Evolutionary conservation across 2,888 invertebrate genomes (phyloP), one percentile per base, ranked within the genome.

Genomic region (Acheta domesticus): DNA sequence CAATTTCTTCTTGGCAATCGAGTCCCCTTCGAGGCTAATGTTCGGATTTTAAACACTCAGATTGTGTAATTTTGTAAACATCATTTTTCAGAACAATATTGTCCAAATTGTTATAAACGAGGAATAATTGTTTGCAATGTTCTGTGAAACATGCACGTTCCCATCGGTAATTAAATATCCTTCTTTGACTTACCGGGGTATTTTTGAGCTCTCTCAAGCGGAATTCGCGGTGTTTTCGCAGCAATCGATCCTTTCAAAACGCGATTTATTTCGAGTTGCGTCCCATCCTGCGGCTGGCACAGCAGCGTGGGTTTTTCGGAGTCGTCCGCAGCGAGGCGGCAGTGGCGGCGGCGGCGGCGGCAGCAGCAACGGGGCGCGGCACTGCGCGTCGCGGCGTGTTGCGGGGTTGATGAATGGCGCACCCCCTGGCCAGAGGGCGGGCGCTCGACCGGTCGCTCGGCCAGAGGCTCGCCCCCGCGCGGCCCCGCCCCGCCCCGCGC

Each of bases 241-340:
- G 62, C 62, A 62, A 62, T 62, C 62, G 62, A 62, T 62, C 62
- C 62, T n/a, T 62, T 62, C 62, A 62, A 62, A 62, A 62, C n/a
- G n/a, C 62, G 62, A 62, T 62, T 62, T 62, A 62, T 62, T 62
- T 62, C 62, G 62, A 62, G 62, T 62, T 62, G 62, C 62, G 62
- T 62, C 62, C 62, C 62, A 62, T 62, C 62, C 62, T 62, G 62
- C 62, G 62, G 62, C 62, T 62, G 62, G 62, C 62, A 62, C 62
- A 62, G 62, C 62, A 16, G 16, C 62, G 62, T n/a, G 62, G 62
- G 36, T n/a, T 62, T 62, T 62, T 62, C 62, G n/a, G 62, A 62
- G 62, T 62, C 62, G 62, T 62, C 62, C 16, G 62, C 62, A 19
- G 62, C n/a, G 62, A 62, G 62, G 14, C 62, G 62, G 62, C n/a